A percentile compares a stretch with the other conserved stretches of the same genome.
Conservation (phyloP, 2,888 invertebrate genomes). For the Acanthoscelides obtectus region DNA sequence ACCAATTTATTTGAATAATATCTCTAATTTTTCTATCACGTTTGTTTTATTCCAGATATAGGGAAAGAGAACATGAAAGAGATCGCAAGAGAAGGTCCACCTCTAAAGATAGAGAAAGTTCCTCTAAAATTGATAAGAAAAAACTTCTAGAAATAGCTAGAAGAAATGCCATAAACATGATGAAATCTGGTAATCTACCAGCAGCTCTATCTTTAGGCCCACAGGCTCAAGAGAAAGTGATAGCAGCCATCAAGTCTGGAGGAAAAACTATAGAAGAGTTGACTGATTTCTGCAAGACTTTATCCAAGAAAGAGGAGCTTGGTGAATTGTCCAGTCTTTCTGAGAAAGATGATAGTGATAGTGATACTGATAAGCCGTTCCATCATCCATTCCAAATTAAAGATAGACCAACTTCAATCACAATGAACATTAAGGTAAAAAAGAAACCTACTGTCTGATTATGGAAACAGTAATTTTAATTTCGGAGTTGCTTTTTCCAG, state of each 20-base stretch:
- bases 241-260: conserved; percentile 82
- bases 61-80: conserved; percentile 24
- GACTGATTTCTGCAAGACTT: conserved; percentile 88
- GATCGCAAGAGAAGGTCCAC: conserved; percentile 25
- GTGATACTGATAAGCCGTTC: conserved; percentile 70
- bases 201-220: conserved; percentile 65
- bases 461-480: background rate
- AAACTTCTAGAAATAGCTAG: conserved; percentile 90
- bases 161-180: conserved; percentile 88
- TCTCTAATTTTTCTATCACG: too few relatives aligned
- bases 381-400: conserved; percentile 91
- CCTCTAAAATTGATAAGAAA: conserved; percentile 76
- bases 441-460: background rate
- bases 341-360: conserved; percentile 58
- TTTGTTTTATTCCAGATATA: conserved; percentile 13
- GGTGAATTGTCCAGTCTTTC: conserved; percentile 73
- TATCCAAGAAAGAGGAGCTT: conserved; percentile 79
- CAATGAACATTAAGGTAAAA: conserved; percentile 83
- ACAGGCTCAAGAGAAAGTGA: conserved; percentile 70
- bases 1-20: too few relatives aligned
- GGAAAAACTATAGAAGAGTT: conserved; percentile 91
- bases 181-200: conserved; percentile 78
- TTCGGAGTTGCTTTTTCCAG: background rate
- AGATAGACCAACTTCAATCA: conserved; percentile 75
- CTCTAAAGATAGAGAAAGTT: conserved; percentile 22